Evolutionary conservation across 2,113 vertebrate species (phyloP).

Genomic region (Oreochromis tanganicae): DNA sequence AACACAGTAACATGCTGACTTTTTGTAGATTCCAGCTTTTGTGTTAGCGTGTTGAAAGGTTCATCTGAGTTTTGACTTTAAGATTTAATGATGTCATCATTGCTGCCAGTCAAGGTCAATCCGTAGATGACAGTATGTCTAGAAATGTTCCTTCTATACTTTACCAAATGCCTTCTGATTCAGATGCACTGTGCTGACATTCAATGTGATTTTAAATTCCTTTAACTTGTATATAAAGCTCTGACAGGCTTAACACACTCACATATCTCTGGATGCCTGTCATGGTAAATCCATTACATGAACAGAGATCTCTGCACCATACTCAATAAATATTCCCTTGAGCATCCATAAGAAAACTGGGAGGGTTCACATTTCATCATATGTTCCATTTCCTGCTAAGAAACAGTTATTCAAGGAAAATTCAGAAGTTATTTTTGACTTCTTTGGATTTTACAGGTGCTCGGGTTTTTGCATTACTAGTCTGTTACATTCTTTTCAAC

Average conservation of each 20-base stretch:
- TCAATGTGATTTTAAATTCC: constrained; percentile 28
- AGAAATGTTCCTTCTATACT: constrained; percentile 4
- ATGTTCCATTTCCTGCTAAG: neutral
- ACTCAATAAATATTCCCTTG: constrained; percentile 31
- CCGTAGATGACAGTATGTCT: neutral
- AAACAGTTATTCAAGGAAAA: neutral
- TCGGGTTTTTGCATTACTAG: neutral
- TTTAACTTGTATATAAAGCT: constrained; percentile 39
- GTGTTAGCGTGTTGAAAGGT: neutral
- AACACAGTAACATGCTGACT: neutral
- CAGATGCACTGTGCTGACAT: neutral
- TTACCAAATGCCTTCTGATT: constrained; percentile 1
- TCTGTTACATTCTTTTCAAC: neutral
- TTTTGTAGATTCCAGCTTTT: neutral
- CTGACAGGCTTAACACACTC: constrained; percentile 32
- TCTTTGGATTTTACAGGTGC: neutral
- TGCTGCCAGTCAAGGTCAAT: neutral
- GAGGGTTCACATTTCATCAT: neutral
- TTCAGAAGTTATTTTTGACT: constrained; percentile 2
- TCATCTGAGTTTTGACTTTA: constrained; percentile 1
- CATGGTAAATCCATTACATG: constrained; percentile 40
- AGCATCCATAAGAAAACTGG: constrained; percentile 2
- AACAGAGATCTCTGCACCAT: constrained; percentile 5
- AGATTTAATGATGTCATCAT: neutral
- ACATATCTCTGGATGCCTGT: constrained; percentile 29